Percentiles rank a stretch among this genome's conserved stretches.
phyloP scores from a whole-genome alignment of 2,113 vertebrate genomes.

The Cyanistes caeruleus region DNA sequence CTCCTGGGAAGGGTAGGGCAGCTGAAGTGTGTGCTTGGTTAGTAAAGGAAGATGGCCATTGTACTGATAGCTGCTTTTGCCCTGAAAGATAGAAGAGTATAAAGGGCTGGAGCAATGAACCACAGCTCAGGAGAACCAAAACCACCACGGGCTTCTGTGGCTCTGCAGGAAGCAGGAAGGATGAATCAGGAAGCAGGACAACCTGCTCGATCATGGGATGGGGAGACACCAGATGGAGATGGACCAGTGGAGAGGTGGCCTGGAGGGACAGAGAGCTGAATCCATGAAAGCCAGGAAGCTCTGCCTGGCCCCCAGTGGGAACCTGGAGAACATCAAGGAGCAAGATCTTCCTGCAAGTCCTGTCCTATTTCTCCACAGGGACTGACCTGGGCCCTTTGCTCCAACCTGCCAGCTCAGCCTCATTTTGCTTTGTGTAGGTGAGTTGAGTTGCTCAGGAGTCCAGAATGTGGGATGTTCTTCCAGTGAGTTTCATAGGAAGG shows the following conservation, averaged over 20 bases:
- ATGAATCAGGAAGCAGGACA: background rate
- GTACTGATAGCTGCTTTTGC: accelerated
- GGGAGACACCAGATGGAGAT: background rate
- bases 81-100: background rate
- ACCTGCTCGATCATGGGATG: background rate
- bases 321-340: background rate
- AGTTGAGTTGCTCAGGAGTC: background rate
- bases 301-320: background rate
- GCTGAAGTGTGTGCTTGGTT: background rate
- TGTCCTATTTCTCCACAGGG: background rate
- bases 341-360: background rate
- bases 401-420: background rate
- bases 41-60: background rate
- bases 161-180: background rate
- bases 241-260: background rate
- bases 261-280: background rate
- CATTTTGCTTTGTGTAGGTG: background rate
- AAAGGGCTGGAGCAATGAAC: background rate
- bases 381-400: background rate
- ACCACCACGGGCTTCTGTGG: background rate
- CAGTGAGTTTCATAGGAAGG: background rate
- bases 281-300: background rate
- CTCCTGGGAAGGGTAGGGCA: background rate
- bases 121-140: background rate
- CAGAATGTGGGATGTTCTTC: background rate